Evolutionary conservation across 2,797 vertebrate species (phyloP), one percentile per base, ranked within the genome.

Genomic region (Muscicapa comitata): DNA sequence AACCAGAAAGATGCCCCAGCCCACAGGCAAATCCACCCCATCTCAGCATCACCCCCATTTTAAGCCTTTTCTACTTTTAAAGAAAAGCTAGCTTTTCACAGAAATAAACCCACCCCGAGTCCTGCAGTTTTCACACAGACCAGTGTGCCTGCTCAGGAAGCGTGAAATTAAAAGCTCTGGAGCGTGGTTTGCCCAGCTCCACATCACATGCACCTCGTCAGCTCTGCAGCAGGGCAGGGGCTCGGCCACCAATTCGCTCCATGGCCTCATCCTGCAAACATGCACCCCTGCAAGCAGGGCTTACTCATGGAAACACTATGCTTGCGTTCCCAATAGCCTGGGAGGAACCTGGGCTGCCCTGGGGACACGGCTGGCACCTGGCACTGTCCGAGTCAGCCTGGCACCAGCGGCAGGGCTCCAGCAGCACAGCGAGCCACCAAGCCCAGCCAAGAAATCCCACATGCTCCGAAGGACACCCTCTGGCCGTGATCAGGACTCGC

Each of bases 301-400:
- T 97, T 97, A 94, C 90, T 97, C 94, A 93, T 96, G 94, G 96
- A 96, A 96, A 94, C 91, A 91, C 89, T 96, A 94, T 95, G 94
- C 90, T 95, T 88, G 68, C 89, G 91, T 94, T 94, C 91, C 93
- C 6, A 0, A 38, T 0, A 0, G 71, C 81, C 63, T 6, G 1
- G 63, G 65, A 92, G 85, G 87, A 94, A 86, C 91, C 89, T 3
- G 1, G 65, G 81, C 55, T 95, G 94, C 75, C 82, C 82, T 37
- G 86, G 71, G 93, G 84, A 95, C 84, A 5, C 1, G 48, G 80
- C 75, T 90, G 95, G 75, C 79, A 83, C 83, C 75, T 93, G 95
- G 91, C 72, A 53, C 83, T 3, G 0, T 21, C 58, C 1, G 91
- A 45, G 37, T 63, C 91, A 89, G 91, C 80, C 91, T 87, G 94